Conservation (phyloP, 2,113 vertebrate genomes). For the Scytalopus superciliaris region DNA sequence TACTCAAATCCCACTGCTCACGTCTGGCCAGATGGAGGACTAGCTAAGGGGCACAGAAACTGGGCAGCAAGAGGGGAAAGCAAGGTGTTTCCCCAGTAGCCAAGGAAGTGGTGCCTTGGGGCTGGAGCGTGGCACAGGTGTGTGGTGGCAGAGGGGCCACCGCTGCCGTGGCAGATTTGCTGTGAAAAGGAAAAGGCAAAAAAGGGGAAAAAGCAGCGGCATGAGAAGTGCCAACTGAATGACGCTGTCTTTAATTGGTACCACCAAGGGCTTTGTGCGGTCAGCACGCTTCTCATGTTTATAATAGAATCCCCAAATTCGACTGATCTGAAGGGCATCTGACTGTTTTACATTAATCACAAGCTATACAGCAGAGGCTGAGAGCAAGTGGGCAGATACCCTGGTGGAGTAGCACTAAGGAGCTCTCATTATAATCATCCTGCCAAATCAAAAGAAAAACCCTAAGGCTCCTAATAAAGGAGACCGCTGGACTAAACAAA, state of each 20-base stretch:
- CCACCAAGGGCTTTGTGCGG: slow-evolving; percentile 49
- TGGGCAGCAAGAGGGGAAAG: not conserved
- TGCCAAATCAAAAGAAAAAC: slow-evolving; percentile 69
- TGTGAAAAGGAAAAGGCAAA: not conserved
- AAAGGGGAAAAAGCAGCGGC: not conserved
- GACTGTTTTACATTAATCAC: slow-evolving; percentile 67
- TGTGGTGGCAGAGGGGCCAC: not conserved
- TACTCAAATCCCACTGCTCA: not conserved
- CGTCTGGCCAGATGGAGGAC: not conserved
- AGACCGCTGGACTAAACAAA: slow-evolving; percentile 68
- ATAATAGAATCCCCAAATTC: slow-evolving; percentile 55
- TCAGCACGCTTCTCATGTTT: slow-evolving; percentile 34
- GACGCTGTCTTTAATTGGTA: slow-evolving; percentile 50
- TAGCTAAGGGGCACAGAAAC: not conserved
- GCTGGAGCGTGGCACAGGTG: not conserved
- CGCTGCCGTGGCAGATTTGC: not conserved
- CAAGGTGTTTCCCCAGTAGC: not conserved
- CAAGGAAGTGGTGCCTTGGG: not conserved
- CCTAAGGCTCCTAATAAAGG: slow-evolving; percentile 68
- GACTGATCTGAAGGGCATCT: slow-evolving; percentile 61
- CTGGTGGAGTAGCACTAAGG: slow-evolving; percentile 59
- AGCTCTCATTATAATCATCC: slow-evolving; percentile 68
- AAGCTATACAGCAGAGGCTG: slow-evolving; percentile 55
- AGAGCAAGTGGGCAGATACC: slow-evolving; percentile 66
- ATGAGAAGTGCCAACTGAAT: slow-evolving; percentile 30